These are phyloP conservation scores for Amorpha juglandis DNA, from an alignment of 2,888 invertebrate genomes.

Conservation along the genomic window DNA sequence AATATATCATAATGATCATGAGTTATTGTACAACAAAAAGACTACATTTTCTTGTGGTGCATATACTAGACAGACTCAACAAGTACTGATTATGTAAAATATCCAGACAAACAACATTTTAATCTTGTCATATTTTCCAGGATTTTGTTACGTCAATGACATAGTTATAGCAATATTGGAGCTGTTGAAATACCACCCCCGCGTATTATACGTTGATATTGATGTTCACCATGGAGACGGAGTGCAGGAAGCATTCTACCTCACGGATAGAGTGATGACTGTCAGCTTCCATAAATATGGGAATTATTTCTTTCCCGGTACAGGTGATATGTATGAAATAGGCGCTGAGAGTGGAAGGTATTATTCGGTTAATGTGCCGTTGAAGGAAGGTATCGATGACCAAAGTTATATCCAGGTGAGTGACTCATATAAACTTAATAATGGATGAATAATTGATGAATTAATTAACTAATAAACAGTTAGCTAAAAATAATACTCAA, in stretches of 20 bases:
- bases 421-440: too few species aligned
- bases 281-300: constrained; percentile 99
- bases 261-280: constrained; percentile 99
- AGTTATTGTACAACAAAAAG: too few species aligned
- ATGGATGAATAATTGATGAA: too few species aligned
- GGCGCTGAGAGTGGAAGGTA: constrained; percentile 98
- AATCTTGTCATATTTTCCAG: constrained; percentile 61
- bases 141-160: constrained; percentile 99
- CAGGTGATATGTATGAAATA: constrained; percentile 99
- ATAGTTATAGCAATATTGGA: constrained; percentile 99
- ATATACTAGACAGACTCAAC: too few species aligned
- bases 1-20: too few species aligned
- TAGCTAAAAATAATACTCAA: too few species aligned
- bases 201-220: constrained; percentile 99
- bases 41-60: too few species aligned
- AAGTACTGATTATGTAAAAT: too few species aligned
- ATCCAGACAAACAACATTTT: too few species aligned
- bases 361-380: constrained; percentile 98
- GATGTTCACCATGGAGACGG: constrained; percentile 99
- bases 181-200: constrained; percentile 95
- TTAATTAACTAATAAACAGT: too few species aligned
- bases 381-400: constrained; percentile 99
- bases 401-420: constrained; percentile 92
- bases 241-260: constrained; percentile 98
- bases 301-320: constrained; percentile 98